Evolutionary conservation across 2,113 vertebrate genomes (phyloP), one percentile per base, ranked within the genome.

Genomic region (Machaerirhynchus nigripectus): DNA sequence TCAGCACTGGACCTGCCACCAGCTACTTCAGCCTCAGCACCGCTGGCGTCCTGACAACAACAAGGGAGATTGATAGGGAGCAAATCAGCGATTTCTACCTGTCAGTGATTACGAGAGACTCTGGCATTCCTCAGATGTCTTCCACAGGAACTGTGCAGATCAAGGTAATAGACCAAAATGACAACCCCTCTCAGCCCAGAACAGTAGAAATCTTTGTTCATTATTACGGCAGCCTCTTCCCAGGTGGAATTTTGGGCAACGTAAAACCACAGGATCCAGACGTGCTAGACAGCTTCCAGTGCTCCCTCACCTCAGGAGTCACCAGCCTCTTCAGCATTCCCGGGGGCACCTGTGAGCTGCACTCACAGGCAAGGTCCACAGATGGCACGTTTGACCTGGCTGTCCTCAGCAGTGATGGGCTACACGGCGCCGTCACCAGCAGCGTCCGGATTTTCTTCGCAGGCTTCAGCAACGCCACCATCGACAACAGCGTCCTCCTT

Each of bases 221-320:
- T 93, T 99, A 99, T 89, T 99, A 98, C 28, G 99, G 99, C 65
- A 99, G 98, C 93, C 97, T 98, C 95, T 99, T 99, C 95, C 98
- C 99, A 13, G 99, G 99, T 63, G 99, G 99, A 69, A 98, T 98
- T 60, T 95, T 99, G 87, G 99, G 99, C 79, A 98, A 98, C 0
- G 98, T 99, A 61, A 99, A 98, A 94, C 99, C 99, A 0, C 99
- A 99, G 94, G 99, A 99, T 87, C 99, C 99, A 3, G 99, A 99
- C 8, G 98, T 99, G 61, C 96, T 99, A 40, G 99, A 99, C 90
- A 98, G 97, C 37, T 99, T 99, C 97, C 99, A 98, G 44, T 99
- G 99, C 81, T 98, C 99, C 80, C 98, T 99, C 7, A 98, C 98
- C 27, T 98, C 99, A 3, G 98, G 98, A 10, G 98, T 98, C 33